Conservation (phyloP, 2,113 vertebrate species). For the Potamarius usumacintae region DNA sequence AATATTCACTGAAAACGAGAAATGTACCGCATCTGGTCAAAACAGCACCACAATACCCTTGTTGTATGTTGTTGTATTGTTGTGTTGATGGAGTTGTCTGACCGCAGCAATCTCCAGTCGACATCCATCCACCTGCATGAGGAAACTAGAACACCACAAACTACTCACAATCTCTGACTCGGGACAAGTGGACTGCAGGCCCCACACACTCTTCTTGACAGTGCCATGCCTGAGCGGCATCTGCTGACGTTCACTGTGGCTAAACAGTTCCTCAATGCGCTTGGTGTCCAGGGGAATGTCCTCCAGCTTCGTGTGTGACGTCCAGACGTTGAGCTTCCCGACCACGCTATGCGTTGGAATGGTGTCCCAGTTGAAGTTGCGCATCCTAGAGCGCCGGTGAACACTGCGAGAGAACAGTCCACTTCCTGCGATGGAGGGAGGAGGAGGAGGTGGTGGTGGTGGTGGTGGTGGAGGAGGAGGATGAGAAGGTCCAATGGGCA, state of each 20-base stretch:
- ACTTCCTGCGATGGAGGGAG: conserved; percentile 32
- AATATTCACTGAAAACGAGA: neutral
- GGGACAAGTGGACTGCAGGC: conserved; percentile 45
- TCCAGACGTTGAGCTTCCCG: conserved; percentile 79
- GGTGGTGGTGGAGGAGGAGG: conserved; percentile 47
- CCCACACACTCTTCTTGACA: conserved; percentile 52
- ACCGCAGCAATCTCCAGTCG: neutral
- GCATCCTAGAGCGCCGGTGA: conserved; percentile 68
- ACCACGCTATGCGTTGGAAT: conserved; percentile 74
- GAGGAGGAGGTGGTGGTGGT: conserved; percentile 14
- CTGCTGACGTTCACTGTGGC: conserved; percentile 65
- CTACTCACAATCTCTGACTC: conserved; percentile 60
- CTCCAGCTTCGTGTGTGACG: conserved; percentile 60
- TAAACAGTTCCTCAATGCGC: conserved; percentile 80
- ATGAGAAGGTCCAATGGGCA: conserved; percentile 40
- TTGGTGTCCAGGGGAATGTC: conserved; percentile 72
- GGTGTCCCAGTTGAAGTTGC: conserved; percentile 81
- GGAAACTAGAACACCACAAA: neutral
- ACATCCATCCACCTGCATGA: neutral
- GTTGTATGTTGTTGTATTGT: no score
- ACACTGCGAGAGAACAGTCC: conserved; percentile 31
- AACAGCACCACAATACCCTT: neutral
- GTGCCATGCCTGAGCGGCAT: conserved; percentile 34
- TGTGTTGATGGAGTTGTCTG: neutral
- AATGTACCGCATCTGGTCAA: neutral